Percentiles rank a stretch among this genome's conserved stretches.
Evolutionary conservation across 2,888 invertebrate genomes (phyloP).

Genomic region (Encarsia formosa): DNA sequence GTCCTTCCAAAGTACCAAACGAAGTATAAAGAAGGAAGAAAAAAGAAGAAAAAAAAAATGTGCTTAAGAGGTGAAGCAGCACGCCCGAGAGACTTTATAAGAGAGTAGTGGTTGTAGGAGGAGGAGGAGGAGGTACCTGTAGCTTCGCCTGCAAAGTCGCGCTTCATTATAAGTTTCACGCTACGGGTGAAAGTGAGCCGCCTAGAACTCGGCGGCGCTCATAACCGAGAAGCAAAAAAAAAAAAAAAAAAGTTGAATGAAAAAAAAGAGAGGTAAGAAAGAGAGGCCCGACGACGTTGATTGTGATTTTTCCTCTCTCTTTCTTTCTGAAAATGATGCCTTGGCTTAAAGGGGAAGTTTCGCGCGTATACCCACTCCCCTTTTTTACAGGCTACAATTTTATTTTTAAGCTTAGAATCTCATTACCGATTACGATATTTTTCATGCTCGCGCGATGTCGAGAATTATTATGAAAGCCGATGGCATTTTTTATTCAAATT

Average conservation of each 20-base stretch:
- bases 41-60: not conserved
- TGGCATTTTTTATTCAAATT: too few relatives aligned
- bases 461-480: too few relatives aligned
- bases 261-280: constrained; percentile 25
- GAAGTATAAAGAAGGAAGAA: too few relatives aligned
- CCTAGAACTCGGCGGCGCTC: not conserved
- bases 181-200: constrained; percentile 31
- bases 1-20: not conserved
- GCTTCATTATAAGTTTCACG: constrained; percentile 31
- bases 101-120: not conserved
- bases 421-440: too few relatives aligned
- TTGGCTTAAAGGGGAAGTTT: constrained; percentile 49
- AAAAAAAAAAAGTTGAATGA: constrained; percentile 23
- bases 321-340: constrained; percentile 27
- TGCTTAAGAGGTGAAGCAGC: constrained; percentile 1
- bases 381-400: not conserved
- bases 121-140: constrained; percentile 20
- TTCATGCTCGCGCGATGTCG: too few relatives aligned
- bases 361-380: constrained; percentile 21
- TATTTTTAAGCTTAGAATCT: too few relatives aligned
- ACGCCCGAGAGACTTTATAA: not conserved
- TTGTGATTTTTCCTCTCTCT: constrained; percentile 34
- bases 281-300: constrained; percentile 26
- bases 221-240: constrained; percentile 6
- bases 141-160: constrained; percentile 28